Base-by-base conservation (phyloP, 2,797 vertebrate species). In the Halcyon chelicuti region DNA sequence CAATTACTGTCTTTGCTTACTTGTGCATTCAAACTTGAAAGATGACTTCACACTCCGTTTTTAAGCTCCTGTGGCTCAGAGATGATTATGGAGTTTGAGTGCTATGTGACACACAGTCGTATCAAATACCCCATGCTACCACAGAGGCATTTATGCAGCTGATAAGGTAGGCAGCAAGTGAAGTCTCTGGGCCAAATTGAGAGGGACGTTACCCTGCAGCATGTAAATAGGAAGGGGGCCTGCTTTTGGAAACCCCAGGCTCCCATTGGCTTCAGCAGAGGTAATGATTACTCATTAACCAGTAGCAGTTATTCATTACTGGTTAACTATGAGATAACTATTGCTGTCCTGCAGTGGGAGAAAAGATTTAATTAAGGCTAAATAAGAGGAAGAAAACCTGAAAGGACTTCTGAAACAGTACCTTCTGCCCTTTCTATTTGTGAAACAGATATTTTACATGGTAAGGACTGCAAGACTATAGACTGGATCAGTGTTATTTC, bases 1-100 rank as follows among this genome's bases (percentile, higher is more conserved):
- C 98, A 97, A 97, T 97, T 98, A 97, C 95, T 98, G 96, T 98
- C 94, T 97, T 98, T 97, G 97, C 97, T 97, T 97, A 93, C 94
- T 97, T 98, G 97, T 93, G 95, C 95, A 97, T 97, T 98, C 97
- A 97, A 96, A 97, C 96, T 97, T 97, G 96, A 97, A 98, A 96
- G 96, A 97, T 97, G 97, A 97, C 98, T 98, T 98, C 96, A 97
- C 97, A 95, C 94, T 97, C 94, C 23, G 39, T 96, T 97, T 97
- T 95, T 97, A 98, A 96, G 96, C 96, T 97, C 95, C 91, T 95
- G 96, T 91, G 92, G 91, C 95, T 96, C 97, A 97, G 88, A 97
- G 91, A 97, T 93, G 95, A 96, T 98, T 97, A 97, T 72, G 63
- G 97, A 94, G 92, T 97, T 95, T 93, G 91, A 95, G 95, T 92